These are phyloP conservation scores for Spheniscus mendiculus DNA, from an alignment of 2,113 vertebrate genomes.

Conservation along the genomic window DNA sequence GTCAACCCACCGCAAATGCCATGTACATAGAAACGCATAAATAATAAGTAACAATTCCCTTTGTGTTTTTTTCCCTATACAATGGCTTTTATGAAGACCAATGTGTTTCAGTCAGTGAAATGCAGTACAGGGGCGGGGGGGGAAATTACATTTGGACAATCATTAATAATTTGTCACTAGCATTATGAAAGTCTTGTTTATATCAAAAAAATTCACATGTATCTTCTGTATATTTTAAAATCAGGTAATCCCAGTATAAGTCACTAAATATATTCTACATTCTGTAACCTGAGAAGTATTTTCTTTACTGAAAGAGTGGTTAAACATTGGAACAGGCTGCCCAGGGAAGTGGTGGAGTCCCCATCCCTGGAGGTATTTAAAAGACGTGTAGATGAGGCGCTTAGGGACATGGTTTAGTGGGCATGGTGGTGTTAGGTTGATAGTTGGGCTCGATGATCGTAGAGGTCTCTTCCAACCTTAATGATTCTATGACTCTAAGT, in stretches of 20 bases:
- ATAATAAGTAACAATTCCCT: not conserved
- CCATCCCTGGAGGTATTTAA: too few species aligned
- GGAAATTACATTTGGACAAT: not conserved
- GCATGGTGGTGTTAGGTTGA: too few species aligned
- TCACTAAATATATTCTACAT: not conserved
- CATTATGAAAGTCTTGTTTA: not conserved
- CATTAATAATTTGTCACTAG: not conserved
- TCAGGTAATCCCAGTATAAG: not conserved
- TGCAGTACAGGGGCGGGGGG: rapidly evolving
- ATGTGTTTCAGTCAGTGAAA: not conserved
- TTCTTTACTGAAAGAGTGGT: too few species aligned
- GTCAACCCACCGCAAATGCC: not conserved
- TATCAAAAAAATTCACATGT: not conserved
- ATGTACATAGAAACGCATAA: not conserved
- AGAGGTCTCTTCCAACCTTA: too few species aligned
- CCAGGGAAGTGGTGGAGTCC: too few species aligned
- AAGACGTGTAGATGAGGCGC: too few species aligned
- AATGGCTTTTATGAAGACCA: not conserved
- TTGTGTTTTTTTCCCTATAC: not conserved
- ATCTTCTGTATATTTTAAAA: not conserved
- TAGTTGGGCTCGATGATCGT: too few species aligned
- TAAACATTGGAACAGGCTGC: too few species aligned
- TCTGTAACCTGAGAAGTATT: not conserved
- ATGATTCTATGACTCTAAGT: too few species aligned
- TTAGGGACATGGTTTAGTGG: too few species aligned